Evolutionary conservation across 2,797 vertebrate species (phyloP), one percentile per base, ranked within the genome.

Genomic region (Sebastes variabilis): DNA sequence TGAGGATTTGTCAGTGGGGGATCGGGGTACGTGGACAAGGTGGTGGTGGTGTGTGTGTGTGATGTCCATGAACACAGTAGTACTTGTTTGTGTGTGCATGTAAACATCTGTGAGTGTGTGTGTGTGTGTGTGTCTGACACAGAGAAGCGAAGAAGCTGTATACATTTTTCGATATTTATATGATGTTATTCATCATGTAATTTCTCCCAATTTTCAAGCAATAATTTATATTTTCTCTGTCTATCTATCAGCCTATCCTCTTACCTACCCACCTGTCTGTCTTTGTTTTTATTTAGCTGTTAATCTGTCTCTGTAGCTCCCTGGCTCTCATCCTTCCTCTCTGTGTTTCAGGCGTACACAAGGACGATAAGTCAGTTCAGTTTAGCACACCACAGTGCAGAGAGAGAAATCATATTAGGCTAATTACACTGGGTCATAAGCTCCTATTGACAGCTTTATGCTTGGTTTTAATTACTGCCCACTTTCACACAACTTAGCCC

Each of bases 391-490:
- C 87, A 89, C 81, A 84, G 92, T 70, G 84, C 87, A 90, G 88
- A 92, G 89, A 93, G 91, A 93, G 92, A 93, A 93, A 94, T 95
- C 93, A 94, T 94, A 95, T 95, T 95, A 95, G 93, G 88, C 93
- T 95, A 95, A 95, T 95, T 95, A 95, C 93, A 94, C 88, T 92
- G 89, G 94, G 93, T 94, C 94, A 93, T 94, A 94, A 94, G 92
- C 92, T 95, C 93, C 94, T 95, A 94, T 95, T 95, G 95, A 95
- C 96, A 95, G 95, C 92, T 96, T 96, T 95, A 96, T 96, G 95
- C 93, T 89, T 91, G 90, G 89, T 94, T 93, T 96, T 96, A 96
- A 96, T 96, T 96, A 95, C 94, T 93, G 91, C 95, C 94, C 93
- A 94, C 94, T 94, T 95, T 94, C 94, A 94, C 94, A 95, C 93